Percentiles rank a stretch among this genome's conserved stretches.
These are phyloP conservation scores for Sakesphorus luctuosus DNA, from an alignment of 2,113 vertebrate species.

Conservation along the genomic window DNA sequence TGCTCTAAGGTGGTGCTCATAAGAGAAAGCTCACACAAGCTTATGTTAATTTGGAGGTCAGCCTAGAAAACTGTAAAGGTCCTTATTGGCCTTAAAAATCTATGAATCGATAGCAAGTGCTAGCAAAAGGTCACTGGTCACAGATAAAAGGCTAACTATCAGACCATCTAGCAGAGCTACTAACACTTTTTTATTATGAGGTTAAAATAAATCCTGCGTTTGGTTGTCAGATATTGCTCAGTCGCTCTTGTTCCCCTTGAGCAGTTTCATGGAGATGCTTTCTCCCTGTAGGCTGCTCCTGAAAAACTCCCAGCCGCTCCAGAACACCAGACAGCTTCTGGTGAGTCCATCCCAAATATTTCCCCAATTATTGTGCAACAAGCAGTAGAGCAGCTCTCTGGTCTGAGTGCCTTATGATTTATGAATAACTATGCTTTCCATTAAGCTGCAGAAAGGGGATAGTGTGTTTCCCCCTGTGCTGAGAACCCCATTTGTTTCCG, in stretches of 20 bases:
- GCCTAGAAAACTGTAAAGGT: neutral
- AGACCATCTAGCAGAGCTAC: neutral
- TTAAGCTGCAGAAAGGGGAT: constrained; percentile 66
- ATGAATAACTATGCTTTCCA: constrained; percentile 58
- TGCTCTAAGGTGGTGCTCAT: neutral
- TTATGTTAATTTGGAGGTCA: neutral
- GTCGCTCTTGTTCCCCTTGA: neutral
- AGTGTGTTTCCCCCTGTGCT: constrained; percentile 60
- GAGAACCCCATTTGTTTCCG: constrained; percentile 77
- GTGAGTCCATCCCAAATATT: neutral
- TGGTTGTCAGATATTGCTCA: neutral
- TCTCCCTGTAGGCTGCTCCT: neutral
- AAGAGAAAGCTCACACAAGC: neutral
- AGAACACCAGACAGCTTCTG: neutral
- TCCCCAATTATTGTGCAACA: neutral
- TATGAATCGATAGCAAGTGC: neutral
- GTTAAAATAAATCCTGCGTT: neutral
- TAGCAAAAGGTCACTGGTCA: neutral
- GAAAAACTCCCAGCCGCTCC: neutral
- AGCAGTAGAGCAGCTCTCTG: neutral
- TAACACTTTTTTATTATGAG: neutral
- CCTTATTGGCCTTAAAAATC: constrained; percentile 10
- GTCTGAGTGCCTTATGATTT: constrained; percentile 58
- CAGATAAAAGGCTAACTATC: neutral
- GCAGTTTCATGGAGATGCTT: neutral